phyloP scores from a whole-genome alignment of 1,140 invertebrate species.

The Leucophenga varia region DNA sequence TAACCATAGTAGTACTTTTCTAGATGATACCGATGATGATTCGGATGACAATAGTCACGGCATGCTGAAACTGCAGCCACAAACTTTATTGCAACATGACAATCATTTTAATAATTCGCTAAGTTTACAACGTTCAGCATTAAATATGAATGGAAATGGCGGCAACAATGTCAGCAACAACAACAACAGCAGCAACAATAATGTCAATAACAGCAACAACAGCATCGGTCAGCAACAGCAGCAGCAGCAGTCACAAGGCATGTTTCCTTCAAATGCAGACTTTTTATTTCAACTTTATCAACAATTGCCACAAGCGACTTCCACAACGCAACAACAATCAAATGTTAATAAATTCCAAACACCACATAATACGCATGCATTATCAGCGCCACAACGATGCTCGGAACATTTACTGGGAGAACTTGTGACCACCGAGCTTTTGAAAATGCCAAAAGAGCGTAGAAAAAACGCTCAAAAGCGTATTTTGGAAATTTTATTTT shows the following conservation, averaged over 20 bases:
- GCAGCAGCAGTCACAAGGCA: constrained; percentile 37
- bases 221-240: constrained; percentile 15
- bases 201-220: constrained; percentile 9
- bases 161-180: constrained; percentile 17
- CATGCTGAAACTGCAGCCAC: constrained; percentile 25
- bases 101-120: constrained; percentile 32
- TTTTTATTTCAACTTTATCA: constrained; percentile 54
- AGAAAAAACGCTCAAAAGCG: constrained; percentile 49
- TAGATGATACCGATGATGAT: constrained; percentile 43
- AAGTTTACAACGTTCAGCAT: constrained; percentile 23
- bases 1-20: constrained; percentile 21
- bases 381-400: constrained; percentile 31
- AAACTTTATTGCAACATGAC: constrained; percentile 31
- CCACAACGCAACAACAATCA: constrained; percentile 24
- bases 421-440: constrained; percentile 49
- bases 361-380: constrained; percentile 30
- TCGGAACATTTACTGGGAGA: constrained; percentile 53
- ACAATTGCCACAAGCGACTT: constrained; percentile 40
- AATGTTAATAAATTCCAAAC: constrained; percentile 43
- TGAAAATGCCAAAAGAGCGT: constrained; percentile 53
- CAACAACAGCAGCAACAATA: constrained; percentile 14
- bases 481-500: constrained; percentile 54
- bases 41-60: constrained; percentile 45
- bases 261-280: constrained; percentile 48
- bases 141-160: too few species aligned